These are phyloP conservation scores for Drosophila triauraria DNA, from an alignment of 1,140 invertebrate species.

Conservation along the genomic window DNA sequence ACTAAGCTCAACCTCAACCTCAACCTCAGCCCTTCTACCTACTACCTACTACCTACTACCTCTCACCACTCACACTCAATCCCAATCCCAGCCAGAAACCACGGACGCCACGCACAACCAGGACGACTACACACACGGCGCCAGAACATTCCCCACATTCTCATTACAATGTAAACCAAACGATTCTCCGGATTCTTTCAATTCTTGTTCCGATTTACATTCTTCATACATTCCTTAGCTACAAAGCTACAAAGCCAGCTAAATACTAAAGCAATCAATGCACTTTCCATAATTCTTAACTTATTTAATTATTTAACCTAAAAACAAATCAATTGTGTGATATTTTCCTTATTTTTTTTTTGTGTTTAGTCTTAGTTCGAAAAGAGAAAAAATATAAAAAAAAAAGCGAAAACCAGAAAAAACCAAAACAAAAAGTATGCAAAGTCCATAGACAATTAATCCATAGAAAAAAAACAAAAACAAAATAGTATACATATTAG, in stretches of 20 bases:
- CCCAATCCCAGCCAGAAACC: slow-evolving; percentile 41
- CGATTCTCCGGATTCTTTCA: slow-evolving; percentile 46
- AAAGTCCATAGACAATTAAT: slow-evolving; percentile 36
- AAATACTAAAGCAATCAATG: slow-evolving; percentile 58
- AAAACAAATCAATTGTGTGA: slow-evolving; percentile 66
- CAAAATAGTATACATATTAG: slow-evolving; percentile 37
- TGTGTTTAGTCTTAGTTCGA: slow-evolving; percentile 63
- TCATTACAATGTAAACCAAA: slow-evolving; percentile 70
- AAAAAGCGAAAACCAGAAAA: slow-evolving; percentile 34
- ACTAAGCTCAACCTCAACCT: slow-evolving; percentile 76
- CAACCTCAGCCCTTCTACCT: slow-evolving; percentile 53
- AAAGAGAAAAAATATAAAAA: slow-evolving; percentile 46
- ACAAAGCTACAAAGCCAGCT: slow-evolving; percentile 22
- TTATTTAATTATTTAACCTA: slow-evolving; percentile 46
- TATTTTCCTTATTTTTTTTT: slow-evolving; percentile 49
- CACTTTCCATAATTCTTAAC: slow-evolving; percentile 44
- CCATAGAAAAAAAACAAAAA: slow-evolving; percentile 33
- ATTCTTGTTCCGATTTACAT: slow-evolving; percentile 69
- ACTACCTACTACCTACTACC: slow-evolving; percentile 33
- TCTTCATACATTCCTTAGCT: slow-evolving; percentile 49
- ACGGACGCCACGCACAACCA: slow-evolving; percentile 39
- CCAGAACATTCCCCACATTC: slow-evolving; percentile 30
- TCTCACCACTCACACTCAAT: slow-evolving; percentile 29
- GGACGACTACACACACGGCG: slow-evolving; percentile 20
- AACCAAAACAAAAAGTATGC: slow-evolving; percentile 61